phyloP scores from a whole-genome alignment of 2,113 vertebrate species.

The Sinocyclocheilus anshuiensis region DNA sequence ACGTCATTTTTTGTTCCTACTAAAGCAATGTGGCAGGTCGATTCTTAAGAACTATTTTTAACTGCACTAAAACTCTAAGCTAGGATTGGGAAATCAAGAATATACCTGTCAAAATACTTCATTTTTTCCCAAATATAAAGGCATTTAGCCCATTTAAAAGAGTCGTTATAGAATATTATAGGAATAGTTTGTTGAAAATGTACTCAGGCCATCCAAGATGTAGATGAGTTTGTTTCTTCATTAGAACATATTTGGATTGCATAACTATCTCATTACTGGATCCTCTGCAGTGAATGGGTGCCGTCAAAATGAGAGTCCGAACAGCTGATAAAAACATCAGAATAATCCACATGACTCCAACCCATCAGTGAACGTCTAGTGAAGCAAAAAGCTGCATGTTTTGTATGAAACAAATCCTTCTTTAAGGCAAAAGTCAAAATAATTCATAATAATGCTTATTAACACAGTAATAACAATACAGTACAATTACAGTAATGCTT shows the following conservation, averaged over 20 bases:
- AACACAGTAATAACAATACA: no score
- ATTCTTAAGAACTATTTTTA: constrained; percentile 16
- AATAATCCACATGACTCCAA: not conserved
- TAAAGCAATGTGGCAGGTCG: not conserved
- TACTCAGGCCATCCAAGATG: no score
- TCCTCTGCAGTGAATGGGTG: not conserved
- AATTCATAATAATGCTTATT: no score
- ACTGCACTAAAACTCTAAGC: not conserved
- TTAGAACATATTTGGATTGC: not conserved
- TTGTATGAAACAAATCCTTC: no score
- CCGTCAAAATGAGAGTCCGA: not conserved
- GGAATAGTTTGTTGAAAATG: not conserved
- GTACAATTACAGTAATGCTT: no score
- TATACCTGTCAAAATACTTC: not conserved
- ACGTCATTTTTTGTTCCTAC: not conserved
- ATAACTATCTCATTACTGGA: not conserved
- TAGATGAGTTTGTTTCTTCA: not conserved
- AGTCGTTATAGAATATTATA: not conserved
- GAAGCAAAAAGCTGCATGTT: no score
- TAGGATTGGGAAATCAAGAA: not conserved
- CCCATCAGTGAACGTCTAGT: no score
- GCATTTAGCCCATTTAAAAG: not conserved
- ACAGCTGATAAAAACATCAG: not conserved
- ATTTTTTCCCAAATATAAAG: not conserved
- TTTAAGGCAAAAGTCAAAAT: no score